Conservation (phyloP, 1,140 invertebrate genomes). For the Listronotus oregonensis region DNA sequence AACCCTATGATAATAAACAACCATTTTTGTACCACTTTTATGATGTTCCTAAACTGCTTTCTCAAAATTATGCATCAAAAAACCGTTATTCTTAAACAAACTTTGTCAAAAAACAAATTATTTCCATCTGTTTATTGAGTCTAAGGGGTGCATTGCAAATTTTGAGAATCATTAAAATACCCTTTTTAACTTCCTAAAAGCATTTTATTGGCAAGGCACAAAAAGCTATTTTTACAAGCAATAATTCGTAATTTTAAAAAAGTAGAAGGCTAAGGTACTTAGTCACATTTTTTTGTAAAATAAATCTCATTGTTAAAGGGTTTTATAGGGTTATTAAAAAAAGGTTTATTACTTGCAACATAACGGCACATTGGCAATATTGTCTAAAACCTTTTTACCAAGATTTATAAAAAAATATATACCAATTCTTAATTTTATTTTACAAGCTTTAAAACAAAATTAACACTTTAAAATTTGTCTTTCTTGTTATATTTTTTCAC, state of each 20-base stretch:
- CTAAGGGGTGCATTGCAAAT: constrained; percentile 11
- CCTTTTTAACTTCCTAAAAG: constrained; percentile 5
- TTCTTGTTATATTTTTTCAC: too few relatives aligned
- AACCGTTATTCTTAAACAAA: too few relatives aligned
- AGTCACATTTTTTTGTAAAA: constrained; percentile 2
- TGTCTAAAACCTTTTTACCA: too few relatives aligned
- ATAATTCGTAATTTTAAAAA: constrained; percentile 6
- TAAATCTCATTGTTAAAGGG: background rate
- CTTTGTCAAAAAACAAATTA: background rate
- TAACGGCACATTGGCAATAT: constrained; percentile 1
- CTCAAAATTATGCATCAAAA: too few relatives aligned
- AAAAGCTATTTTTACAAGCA: constrained; percentile 10
- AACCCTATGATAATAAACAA: too few relatives aligned
- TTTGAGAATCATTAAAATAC: background rate
- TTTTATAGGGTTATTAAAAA: constrained; percentile 7
- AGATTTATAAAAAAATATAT: too few relatives aligned
- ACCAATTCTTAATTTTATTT: too few relatives aligned
- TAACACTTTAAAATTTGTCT: too few relatives aligned
- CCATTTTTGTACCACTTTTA: too few relatives aligned
- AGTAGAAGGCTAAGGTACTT: background rate
- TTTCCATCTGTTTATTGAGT: background rate
- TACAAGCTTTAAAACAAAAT: too few relatives aligned
- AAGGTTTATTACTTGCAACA: background rate
- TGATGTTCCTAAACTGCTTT: too few relatives aligned
- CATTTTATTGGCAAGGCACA: background rate